These are phyloP conservation scores for Apotomis turbidana DNA, from an alignment of 2,888 invertebrate genomes.

Conservation along the genomic window DNA sequence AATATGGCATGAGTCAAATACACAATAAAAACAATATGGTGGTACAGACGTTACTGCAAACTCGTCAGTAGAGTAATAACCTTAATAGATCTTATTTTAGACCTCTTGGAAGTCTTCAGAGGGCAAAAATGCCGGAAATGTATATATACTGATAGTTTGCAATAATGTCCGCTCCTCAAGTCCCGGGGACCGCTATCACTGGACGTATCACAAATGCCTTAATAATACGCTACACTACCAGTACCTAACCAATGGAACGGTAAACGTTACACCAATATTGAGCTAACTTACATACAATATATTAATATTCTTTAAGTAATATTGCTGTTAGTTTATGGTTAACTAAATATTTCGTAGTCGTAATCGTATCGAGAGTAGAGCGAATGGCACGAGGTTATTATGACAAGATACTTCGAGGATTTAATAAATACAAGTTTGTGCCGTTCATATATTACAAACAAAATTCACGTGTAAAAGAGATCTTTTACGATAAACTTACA, in stretches of 20 bases:
- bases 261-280: constrained; percentile 79
- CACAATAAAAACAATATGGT: constrained; percentile 42
- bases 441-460: constrained; percentile 54
- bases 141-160: constrained; percentile 12
- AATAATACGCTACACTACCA: constrained; percentile 74
- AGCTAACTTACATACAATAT: constrained; percentile 82
- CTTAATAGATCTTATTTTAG: no score
- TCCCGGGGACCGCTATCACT: constrained; percentile 61
- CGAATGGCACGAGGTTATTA: constrained; percentile 80
- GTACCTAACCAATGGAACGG: constrained; percentile 82
- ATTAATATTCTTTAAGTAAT: constrained; percentile 80
- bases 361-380: constrained; percentile 72
- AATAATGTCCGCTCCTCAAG: constrained; percentile 42
- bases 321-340: constrained; percentile 80
- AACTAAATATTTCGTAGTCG: constrained; percentile 69
- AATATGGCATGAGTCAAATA: constrained; percentile 48
- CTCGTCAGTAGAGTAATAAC: neutral
- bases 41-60: constrained; percentile 11
- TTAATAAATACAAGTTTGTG: constrained; percentile 61
- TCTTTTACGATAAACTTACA: constrained; percentile 62
- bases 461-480: constrained; percentile 59
- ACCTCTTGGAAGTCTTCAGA: no score
- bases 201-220: constrained; percentile 82
- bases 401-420: constrained; percentile 75
- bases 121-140: neutral